Conservation (phyloP, 1,140 invertebrate species). For the Drosophila busckii region DNA sequence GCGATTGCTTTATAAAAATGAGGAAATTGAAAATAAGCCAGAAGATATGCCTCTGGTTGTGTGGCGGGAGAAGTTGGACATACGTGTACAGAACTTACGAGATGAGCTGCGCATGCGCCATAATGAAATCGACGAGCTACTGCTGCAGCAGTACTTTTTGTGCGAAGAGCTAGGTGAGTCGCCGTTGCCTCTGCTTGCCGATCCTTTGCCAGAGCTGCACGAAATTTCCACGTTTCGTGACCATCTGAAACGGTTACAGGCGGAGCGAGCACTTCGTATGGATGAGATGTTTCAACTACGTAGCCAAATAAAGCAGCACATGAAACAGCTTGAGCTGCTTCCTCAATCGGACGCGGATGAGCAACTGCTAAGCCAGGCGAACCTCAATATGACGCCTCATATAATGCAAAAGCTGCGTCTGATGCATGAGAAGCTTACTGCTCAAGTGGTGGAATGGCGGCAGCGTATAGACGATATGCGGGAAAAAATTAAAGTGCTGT, state of each 20-base stretch:
- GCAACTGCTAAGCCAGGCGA: constrained; percentile 45
- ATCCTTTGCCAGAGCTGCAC: constrained; percentile 44
- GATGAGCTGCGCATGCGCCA: constrained; percentile 34
- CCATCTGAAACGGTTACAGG: constrained; percentile 31
- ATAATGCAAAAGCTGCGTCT: constrained; percentile 28
- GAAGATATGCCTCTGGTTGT: constrained; percentile 39
- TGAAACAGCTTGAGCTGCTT: constrained; percentile 39
- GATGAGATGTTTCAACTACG: constrained; percentile 37
- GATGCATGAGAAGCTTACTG: constrained; percentile 25
- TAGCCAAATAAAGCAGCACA: constrained; percentile 41
- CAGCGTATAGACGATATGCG: constrained; percentile 79
- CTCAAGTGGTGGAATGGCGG: constrained; percentile 71
- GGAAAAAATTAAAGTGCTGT: constrained; percentile 80
- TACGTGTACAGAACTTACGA: constrained; percentile 46
- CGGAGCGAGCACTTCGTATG: constrained; percentile 22
- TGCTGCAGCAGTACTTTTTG: constrained; percentile 54
- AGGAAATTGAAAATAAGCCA: constrained; percentile 26
- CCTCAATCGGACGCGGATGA: constrained; percentile 44
- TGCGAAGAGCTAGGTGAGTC: constrained; percentile 56
- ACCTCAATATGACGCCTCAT: constrained; percentile 50
- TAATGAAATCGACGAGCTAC: constrained; percentile 47
- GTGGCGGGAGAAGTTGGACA: constrained; percentile 44
- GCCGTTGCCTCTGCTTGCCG: constrained; percentile 43
- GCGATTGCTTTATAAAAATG: constrained; percentile 37
- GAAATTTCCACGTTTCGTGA: constrained; percentile 42